A percentile compares a stretch with the other conserved stretches of the same genome.
Evolutionary conservation across 2,113 vertebrate genomes (phyloP).

Genomic region (Zosterops japonicus): DNA sequence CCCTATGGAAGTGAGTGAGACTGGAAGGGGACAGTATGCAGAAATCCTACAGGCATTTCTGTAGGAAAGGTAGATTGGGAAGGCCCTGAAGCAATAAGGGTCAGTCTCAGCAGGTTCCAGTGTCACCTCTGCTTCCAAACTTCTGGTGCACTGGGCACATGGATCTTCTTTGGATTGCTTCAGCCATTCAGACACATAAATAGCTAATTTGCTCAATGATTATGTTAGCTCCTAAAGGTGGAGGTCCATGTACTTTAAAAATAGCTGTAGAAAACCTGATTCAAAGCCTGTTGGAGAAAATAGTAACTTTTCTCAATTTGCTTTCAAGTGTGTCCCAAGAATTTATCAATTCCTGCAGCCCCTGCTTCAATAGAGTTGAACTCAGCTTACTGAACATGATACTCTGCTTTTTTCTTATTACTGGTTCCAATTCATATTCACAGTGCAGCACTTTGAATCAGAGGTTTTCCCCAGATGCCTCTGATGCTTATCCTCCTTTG

Average conservation of each 20-base stretch:
- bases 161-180: background rate
- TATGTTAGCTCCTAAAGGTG: background rate
- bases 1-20: rapidly evolving
- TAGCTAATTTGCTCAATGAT: background rate
- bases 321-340: background rate
- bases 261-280: background rate
- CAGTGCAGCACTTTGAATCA: constrained; percentile 17
- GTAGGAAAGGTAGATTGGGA: background rate
- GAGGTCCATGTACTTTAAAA: background rate
- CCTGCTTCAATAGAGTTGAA: background rate
- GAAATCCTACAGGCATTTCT: background rate
- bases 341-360: background rate
- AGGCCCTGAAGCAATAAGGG: background rate
- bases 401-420: background rate
- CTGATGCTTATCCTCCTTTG: constrained; percentile 63
- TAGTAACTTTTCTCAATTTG: background rate
- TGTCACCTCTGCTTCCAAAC: background rate
- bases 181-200: background rate
- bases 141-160: rapidly evolving
- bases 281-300: background rate
- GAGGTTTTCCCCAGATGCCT: constrained; percentile 45
- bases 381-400: background rate
- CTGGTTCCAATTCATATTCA: constrained; percentile 43
- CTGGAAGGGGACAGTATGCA: background rate
- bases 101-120: background rate